Evolutionary conservation across 2,797 vertebrate genomes (phyloP).

Genomic region (Pitangus sulphuratus): DNA sequence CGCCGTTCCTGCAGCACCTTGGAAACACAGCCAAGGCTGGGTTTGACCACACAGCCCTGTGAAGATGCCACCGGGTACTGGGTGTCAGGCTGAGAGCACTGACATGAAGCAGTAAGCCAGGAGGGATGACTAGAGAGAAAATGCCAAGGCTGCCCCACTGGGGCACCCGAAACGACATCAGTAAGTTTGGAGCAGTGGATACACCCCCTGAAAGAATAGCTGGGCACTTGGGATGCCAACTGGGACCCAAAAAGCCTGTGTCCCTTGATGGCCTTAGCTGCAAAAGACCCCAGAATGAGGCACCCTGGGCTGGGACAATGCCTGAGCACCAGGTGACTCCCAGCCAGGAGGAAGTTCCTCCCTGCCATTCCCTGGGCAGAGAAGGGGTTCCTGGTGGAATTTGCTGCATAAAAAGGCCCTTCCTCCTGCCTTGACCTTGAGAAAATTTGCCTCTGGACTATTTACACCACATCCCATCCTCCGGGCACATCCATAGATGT

Average conservation of each 20-base stretch:
- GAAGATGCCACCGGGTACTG: no score
- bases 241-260: no score
- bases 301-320: neutral
- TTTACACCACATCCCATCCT: neutral
- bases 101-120: no score
- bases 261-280: no score
- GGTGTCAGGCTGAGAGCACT: no score
- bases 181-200: no score
- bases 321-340: neutral
- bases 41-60: neutral
- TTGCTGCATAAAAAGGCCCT: neutral
- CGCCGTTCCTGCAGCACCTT: neutral
- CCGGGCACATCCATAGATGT: rapidly evolving
- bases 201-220: no score
- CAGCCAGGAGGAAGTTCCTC: neutral
- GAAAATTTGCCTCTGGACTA: neutral
- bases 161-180: no score
- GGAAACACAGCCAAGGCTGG: neutral
- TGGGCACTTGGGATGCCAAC: no score
- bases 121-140: no score
- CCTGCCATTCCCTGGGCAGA: neutral
- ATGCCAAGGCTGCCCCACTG: no score
- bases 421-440: neutral
- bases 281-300: neutral
- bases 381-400: neutral